Evolutionary conservation across 2,113 vertebrate genomes (phyloP), one percentile per base, ranked within the genome.

Genomic region (Zosterops pallidus): DNA sequence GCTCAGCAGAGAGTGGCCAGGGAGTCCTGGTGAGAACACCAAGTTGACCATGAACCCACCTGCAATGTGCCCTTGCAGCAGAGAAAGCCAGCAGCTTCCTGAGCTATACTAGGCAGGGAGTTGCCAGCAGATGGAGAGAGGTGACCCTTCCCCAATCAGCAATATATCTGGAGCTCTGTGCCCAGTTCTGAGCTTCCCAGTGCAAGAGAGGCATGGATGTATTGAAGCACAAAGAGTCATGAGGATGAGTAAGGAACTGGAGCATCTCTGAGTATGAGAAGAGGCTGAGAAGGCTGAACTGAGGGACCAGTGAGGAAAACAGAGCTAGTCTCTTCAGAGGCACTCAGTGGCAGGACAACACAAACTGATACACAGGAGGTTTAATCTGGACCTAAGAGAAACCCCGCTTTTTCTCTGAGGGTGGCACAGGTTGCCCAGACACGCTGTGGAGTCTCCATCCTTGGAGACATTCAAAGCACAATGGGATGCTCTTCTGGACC

Each of bases 401-500:
- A 1, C 0, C 0, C 1, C 3, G 5, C 15, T 49, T 19, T 49
- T 70, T 50, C 55, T 90, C 16, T 62, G 55, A 78, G 41, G 9
- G 6, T 52, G 44, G 5, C 9, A 46, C 44, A 68, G 35, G 4
- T 64, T 76, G 26, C 26, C 13, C 46, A 57, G 26, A 28, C 11
- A 29, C 23, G 3, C 33, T 63, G 16, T 65, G 78, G 31, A 31
- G 12, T 72, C 15, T 59, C 29, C 35, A 18, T 64, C 28, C 25
- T 60, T 79, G 56, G 24, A 67, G 52, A 37, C 2, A 12, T 39
- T 57, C n/a, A 57, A 2, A 65, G 29, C 1, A 1, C 8, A n/a
- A 0, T 2, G 8, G 31, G 24, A n/a, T 8, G 1, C 41, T 60
- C 29, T 55, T 10, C 41, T 70, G 42, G 47, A 56, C 26, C 47